Conservation (phyloP, 2,888 invertebrate species). For the Drosophila koepferae region DNA sequence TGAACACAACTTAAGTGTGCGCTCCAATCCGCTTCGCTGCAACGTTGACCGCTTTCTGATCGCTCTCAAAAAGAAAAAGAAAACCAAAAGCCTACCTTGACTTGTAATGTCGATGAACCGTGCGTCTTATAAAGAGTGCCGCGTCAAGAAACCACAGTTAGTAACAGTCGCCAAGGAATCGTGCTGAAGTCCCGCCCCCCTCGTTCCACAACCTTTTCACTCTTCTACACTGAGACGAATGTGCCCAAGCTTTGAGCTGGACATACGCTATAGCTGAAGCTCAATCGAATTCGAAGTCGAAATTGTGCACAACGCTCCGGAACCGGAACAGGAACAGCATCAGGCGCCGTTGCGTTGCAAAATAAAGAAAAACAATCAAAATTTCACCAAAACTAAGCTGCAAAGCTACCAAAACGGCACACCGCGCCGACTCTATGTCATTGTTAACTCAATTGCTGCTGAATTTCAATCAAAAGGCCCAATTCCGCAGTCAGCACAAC, state of each 20-base stretch:
- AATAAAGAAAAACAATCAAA: constrained; percentile 67
- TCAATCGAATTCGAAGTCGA: background rate
- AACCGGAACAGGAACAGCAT: constrained; percentile 9
- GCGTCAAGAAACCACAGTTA: constrained; percentile 46
- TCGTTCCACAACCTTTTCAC: constrained; percentile 4
- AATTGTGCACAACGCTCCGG: constrained; percentile 9
- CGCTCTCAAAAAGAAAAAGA: constrained; percentile 12
- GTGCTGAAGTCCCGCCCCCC: constrained; percentile 21
- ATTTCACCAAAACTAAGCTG: constrained; percentile 81
- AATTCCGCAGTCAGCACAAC: constrained; percentile 80
- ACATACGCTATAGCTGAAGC: constrained; percentile 50
- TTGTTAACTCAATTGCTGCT: constrained; percentile 82
- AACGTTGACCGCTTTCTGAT: constrained; percentile 31
- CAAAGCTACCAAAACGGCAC: constrained; percentile 83
- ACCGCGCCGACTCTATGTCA: constrained; percentile 84
- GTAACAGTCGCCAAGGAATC: constrained; percentile 21
- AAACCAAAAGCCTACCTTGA: constrained; percentile 48
- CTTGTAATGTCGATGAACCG: constrained; percentile 79
- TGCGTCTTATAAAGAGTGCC: constrained; percentile 67
- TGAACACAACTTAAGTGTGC: constrained; percentile 75
- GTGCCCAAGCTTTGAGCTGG: constrained; percentile 57
- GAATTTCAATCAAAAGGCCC: constrained; percentile 82
- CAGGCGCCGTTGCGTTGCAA: constrained; percentile 25
- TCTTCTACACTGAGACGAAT: constrained; percentile 35
- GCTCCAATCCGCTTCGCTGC: constrained; percentile 17